Evolutionary conservation across 2,888 invertebrate species (phyloP), one percentile per base, ranked within the genome.

Genomic region (Mythimna lalbum): DNA sequence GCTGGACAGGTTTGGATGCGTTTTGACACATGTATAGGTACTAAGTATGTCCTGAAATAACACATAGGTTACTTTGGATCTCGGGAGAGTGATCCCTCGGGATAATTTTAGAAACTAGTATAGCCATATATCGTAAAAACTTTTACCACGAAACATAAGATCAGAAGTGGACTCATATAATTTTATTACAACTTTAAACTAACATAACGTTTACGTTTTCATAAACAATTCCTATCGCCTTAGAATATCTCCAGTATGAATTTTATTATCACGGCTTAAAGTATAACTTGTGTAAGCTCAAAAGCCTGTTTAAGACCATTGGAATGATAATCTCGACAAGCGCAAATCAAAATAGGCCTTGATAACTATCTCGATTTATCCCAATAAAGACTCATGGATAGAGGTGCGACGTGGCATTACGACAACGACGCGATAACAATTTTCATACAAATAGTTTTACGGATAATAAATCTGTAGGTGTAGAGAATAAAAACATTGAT

Each of bases 271-370:
- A 31, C 23, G 17, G 23, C 52, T 59, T 47, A 53, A 21, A 19
- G 4, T 33, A 21, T 9, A 67, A 59, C 52, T 27, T 55, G 36
- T 21, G 21, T 75, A 49, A 59, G 33, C 53, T 60, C 31, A 14
- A 47, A 52, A 61, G 27, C 56, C 69, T 33, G 27, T 61, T 69
- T 49, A 39, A 19, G 49, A 49, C 3, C 12, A n/a, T 57, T 47
- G 27, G 17, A 69, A 70, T 33, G 47, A 43, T 71, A 60, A 78
- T 71, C 49, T 62, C 14, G 57, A 55, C 12, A 33, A 53, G 23
- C 52, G 62, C 50, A 53, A 70, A 68, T 57, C 21, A 57, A 69
- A 69, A 70, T 36, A 70, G 14, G 17, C 39, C 39, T 57, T 49
- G 23, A 63, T 63, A 77, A 12, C 12, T 47, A 74, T 59, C 47